Evolutionary conservation across 2,888 invertebrate species (phyloP).

Genomic region (Acanthosepion esculentum): DNA sequence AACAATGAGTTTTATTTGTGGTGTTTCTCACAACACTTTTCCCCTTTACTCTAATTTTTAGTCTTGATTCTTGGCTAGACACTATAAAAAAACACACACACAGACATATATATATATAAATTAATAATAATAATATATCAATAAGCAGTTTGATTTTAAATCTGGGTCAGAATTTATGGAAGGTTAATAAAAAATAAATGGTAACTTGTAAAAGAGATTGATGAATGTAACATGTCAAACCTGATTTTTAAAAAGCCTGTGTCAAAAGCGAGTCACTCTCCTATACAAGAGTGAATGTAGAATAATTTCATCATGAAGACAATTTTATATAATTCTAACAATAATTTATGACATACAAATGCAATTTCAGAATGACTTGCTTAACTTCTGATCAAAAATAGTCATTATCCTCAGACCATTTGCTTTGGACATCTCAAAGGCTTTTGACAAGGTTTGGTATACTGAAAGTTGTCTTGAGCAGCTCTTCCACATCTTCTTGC

Average conservation of each 20-base stretch:
- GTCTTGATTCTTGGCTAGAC: background rate
- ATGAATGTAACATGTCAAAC: no score
- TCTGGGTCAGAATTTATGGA: background rate
- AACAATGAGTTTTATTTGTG: no score
- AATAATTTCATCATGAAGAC: background rate
- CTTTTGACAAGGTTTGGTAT: no score
- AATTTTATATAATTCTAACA: background rate
- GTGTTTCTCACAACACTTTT: background rate
- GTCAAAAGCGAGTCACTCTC: background rate
- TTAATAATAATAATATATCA: no score
- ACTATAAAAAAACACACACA: background rate
- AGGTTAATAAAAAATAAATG: background rate
- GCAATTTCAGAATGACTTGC: no score
- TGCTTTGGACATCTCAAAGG: no score
- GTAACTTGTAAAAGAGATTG: no score
- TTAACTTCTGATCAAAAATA: no score
- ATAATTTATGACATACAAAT: no score
- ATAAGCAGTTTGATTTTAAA: background rate
- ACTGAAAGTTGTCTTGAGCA: no score
- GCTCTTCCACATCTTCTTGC: no score
- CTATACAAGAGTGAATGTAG: background rate
- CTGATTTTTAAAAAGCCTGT: background rate
- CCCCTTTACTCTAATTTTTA: background rate
- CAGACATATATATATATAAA: background rate
- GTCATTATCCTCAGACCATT: no score